A percentile compares a stretch with the other conserved stretches of the same genome.
Conservation (phyloP, 2,797 vertebrate genomes). For the Syngnathus rostellatus region DNA sequence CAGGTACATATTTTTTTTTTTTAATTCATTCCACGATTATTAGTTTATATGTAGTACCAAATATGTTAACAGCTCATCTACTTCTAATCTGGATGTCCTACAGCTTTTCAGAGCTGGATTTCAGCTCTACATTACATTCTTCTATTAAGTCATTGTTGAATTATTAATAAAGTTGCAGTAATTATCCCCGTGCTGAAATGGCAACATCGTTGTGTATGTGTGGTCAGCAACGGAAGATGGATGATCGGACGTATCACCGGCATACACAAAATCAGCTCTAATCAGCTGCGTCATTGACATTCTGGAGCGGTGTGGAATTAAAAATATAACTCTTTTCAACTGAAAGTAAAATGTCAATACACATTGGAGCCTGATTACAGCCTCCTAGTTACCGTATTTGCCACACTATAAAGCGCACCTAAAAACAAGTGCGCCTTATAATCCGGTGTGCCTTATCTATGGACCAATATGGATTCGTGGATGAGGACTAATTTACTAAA, state of each 20-base stretch:
- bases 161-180: slow-evolving; percentile 37
- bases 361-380: not conserved
- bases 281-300: not conserved
- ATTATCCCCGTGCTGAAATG: slow-evolving; percentile 22
- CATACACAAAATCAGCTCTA: not conserved
- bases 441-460: too few species aligned
- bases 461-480: too few species aligned
- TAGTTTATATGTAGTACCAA: slow-evolving; percentile 4
- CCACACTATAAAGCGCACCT: too few species aligned
- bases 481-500: too few species aligned
- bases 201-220: slow-evolving; percentile 21
- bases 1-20: too few species aligned
- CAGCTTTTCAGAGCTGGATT: not conserved
- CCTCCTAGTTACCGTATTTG: not conserved
- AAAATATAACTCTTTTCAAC: slow-evolving; percentile 1
- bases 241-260: slow-evolving; percentile 8
- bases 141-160: slow-evolving; percentile 35
- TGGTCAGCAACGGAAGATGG: slow-evolving; percentile 26
- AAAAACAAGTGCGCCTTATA: too few species aligned
- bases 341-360: slow-evolving; percentile 4
- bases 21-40: too few species aligned
- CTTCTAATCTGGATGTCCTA: not conserved
- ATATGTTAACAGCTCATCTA: slow-evolving; percentile 29
- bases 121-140: slow-evolving; percentile 30
- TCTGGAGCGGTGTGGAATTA: not conserved